Evolutionary conservation across 2,888 invertebrate species (phyloP), one percentile per base, ranked within the genome.

Genomic region (Pollenia amentaria): DNA sequence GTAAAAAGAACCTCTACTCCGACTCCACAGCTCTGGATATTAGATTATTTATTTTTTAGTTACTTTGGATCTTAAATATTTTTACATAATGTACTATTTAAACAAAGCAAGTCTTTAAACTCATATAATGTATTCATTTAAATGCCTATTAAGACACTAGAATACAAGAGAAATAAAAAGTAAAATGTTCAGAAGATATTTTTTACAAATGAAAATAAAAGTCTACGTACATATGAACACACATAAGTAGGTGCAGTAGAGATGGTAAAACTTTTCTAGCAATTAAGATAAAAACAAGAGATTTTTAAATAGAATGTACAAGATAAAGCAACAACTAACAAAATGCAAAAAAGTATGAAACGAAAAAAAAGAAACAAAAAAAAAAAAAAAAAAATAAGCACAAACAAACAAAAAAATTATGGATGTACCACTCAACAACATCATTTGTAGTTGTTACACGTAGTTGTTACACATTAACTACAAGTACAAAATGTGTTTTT

Each of bases 381-480:
- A n/a, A n/a, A n/a, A n/a, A n/a, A n/a, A n/a, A n/a, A n/a, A n/a
- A n/a, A n/a, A n/a, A n/a, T n/a, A n/a, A n/a, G n/a, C n/a, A 62
- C n/a, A 29, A 29, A 29, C 1, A 29, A 29, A 29, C 3, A 29
- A 4, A 29, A 4, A 6, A 21, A 21, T 44, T 18, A 62, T 38
- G 18, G 62, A 48, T 48, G 40, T 18, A 46, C 14, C 44, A 78
- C 67, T 78, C 48, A 69, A 48, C 57, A 69, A 51, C 21, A 38
- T 60, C 48, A 60, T 57, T 69, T 55, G 9, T 48, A 69, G 48
- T 60, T 78, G 57, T n/a, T n/a, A n/a, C n/a, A n/a, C n/a, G n/a
- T n/a, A n/a, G n/a, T n/a, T n/a, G n/a, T 69, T 21, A 69, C 69
- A 78, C 40, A 69, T 77, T 46, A 55, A 38, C 16, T 16, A 46